phyloP scores from a whole-genome alignment of 2,113 vertebrate species.

The Bos javanicus region DNA sequence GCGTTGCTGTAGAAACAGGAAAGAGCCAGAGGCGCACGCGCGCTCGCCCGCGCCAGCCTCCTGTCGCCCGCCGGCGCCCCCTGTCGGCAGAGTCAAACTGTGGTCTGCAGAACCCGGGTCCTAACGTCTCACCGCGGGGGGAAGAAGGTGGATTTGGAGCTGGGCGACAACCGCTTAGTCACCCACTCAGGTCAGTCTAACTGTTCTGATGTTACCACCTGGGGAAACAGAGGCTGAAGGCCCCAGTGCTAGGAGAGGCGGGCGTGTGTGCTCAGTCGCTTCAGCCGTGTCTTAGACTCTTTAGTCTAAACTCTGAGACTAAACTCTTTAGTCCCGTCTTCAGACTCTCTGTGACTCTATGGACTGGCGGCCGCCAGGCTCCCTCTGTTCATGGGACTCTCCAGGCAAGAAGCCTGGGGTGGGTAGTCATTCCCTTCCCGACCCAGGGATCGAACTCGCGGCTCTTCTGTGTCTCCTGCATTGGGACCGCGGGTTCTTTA shows the following conservation, averaged over 20 bases:
- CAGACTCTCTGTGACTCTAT: too few species aligned
- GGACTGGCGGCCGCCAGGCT: too few species aligned
- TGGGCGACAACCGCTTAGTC: not conserved
- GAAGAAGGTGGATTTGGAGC: not conserved
- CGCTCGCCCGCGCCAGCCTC: not conserved
- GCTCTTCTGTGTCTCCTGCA: too few species aligned
- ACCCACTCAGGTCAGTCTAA: not conserved
- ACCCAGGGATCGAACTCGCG: too few species aligned
- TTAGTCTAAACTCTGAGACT: not conserved
- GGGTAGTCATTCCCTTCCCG: too few species aligned
- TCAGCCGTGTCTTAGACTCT: not conserved
- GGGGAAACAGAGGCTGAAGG: too few species aligned
- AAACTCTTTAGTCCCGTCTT: not conserved
- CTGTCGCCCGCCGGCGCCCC: not conserved
- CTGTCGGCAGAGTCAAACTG: not conserved
- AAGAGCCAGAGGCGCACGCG: not conserved
- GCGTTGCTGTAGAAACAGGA: not conserved
- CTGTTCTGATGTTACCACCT: not conserved
- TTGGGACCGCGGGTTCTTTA: too few species aligned
- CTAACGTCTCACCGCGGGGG: accelerated
- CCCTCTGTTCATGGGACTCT: too few species aligned
- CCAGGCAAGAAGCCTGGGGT: too few species aligned
- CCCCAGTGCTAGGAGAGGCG: not conserved
- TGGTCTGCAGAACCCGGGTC: not conserved
- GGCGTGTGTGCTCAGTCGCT: too few species aligned